Evolutionary conservation across 2,888 invertebrate species (phyloP), one percentile per base, ranked within the genome.

Genomic region (Pachymerium ferrugineum): DNA sequence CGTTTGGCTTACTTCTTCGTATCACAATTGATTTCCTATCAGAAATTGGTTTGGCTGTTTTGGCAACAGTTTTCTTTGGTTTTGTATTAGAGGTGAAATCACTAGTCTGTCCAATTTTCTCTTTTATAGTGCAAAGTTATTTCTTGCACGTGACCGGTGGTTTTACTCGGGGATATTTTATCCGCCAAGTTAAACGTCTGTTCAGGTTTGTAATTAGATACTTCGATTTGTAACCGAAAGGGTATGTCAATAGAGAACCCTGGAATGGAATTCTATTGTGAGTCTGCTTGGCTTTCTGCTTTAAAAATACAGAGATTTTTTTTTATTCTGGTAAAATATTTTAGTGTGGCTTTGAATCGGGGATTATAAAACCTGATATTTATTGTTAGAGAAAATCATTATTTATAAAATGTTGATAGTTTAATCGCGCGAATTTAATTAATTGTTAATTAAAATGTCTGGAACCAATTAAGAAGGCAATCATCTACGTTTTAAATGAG

Each of bases 31-130:
- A 62, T 62, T 62, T 28, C 25, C 25, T 14, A 62, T 62, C n/a
- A n/a, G 62, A 62, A 62, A 62, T 54, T 62, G 62, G 62, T 62
- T 62, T 62, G 62, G 22, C 62, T 62, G 28, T 62, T 62, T 62
- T 62, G 62, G 62, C 62, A 62, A 62, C 28, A 62, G 14, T 62
- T 62, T 25, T 62, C 62, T 28, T 62, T 62, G 62, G 22, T 62
- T 14, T 62, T n/a, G n/a, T n/a, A n/a, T 62, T 62, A 62, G 62
- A 25, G 62, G 62, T 62, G 25, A 62, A 62, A 22, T 62, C 62
- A 28, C 25, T 22, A 62, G n/a, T 62, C 62, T 62, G 62, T 62
- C 25, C 62, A 62, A 62, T 62, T 62, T 62, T 62, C 62, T 28
- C n/a, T 62, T 62, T 62, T 62, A 25, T 25, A 12, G 25, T 10